Evolutionary conservation across 2,797 vertebrate species (phyloP), one percentile per base, ranked within the genome.

Genomic region (Gobio occitaniae): DNA sequence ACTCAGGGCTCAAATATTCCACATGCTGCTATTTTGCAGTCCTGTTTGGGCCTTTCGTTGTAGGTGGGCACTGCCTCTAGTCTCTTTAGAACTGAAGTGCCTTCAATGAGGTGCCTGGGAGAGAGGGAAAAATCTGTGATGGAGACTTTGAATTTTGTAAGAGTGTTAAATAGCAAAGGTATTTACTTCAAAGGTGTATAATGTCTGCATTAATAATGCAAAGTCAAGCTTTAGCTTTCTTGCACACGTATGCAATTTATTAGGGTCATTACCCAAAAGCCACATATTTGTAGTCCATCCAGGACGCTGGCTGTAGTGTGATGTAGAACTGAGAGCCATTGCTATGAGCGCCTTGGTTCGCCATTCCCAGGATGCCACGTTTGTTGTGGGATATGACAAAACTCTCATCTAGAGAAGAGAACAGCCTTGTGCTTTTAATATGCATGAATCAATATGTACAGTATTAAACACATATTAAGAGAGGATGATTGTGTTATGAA

Each of bases 251-350:
- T 80, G 66, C 36, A 61, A 61, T 29, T 9, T 82, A 52, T 44
- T 48, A 15, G 17, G 72, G 69, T 48, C 74, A 36, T 6, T 92
- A 99, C 97, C 98, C 97, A 89, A 98, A 99, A 81, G 97, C 97
- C 74, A 98, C 94, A 0, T 96, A 96, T 90, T 94, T 97, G 92
- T 82, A 94, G 89, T 99, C 96, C 94, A 98, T 93, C 93, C 97
- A 97, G 25, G 90, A 92, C 6, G 94, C 82, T 72, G 96, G 89
- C 90, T 97, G 95, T 44, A 98, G 91, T 15, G 96, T 97, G 91
- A 98, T 96, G 88, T 97, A 98, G 91, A 99, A 98, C 90, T 99
- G 96, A 0, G 95, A 98, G 50, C 92, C 93, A 0, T 99, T 99
- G 88, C 91, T 97, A 86, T 99, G 96, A 25, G 86, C 89, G 59